Percentiles rank a stretch among this genome's conserved stretches.
These are phyloP conservation scores for Trematocara nigrifrons DNA, from an alignment of 2,113 vertebrate genomes.

Conservation along the genomic window DNA sequence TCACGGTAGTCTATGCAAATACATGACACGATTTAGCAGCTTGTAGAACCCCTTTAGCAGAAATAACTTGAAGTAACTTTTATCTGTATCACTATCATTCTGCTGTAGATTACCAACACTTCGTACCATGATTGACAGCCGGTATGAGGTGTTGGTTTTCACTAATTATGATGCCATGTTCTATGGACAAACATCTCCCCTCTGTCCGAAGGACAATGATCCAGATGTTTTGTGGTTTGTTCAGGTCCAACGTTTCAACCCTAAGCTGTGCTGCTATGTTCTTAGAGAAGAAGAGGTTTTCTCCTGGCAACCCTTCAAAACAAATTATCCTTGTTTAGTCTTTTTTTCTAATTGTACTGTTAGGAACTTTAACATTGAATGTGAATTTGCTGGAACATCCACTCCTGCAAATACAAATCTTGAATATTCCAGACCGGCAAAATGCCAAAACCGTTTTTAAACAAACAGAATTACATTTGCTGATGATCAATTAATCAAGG, in stretches of 20 bases:
- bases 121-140: not conserved
- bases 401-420: not conserved
- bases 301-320: not conserved
- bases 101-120: not conserved
- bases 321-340: not conserved
- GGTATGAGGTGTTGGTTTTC: not conserved
- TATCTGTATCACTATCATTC: not conserved
- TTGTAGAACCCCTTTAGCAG: not conserved
- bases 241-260: rapidly evolving
- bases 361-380: not conserved
- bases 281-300: not conserved
- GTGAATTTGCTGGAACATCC: not conserved
- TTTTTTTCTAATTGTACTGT: not conserved
- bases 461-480: not conserved
- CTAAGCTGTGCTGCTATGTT: not conserved
- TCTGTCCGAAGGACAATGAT: rapidly evolving
- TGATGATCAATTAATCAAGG: not conserved
- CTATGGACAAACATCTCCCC: not conserved
- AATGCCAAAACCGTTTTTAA: not conserved
- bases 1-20: not conserved
- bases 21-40: not conserved
- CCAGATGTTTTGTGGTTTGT: not conserved
- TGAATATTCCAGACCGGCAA: not conserved
- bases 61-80: not conserved
- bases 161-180: not conserved